Base-by-base conservation (phyloP, 2,797 vertebrate genomes). In the Enteromius radiatus region DNA sequence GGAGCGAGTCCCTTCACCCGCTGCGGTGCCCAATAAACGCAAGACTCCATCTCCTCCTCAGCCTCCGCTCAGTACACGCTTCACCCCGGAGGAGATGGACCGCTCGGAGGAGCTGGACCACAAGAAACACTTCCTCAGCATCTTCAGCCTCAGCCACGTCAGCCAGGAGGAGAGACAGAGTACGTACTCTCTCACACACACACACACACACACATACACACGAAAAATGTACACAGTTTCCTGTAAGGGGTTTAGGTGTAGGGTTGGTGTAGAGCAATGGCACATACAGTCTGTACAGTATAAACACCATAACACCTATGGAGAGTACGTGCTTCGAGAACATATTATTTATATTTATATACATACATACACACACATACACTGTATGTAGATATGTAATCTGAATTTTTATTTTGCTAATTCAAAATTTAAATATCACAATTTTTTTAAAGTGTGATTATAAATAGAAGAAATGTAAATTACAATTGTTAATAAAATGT, bases 31-130 rank as follows among this genome's bases (percentile, higher is more conserved):
- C 87, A 95, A 86, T 45, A 99, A 99, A 91, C 95, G 97, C 19
- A 93, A 96, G 91, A 0, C 93, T 88, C 95, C 93, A 14, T 87
- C 91, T 4, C 52, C 81, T 33, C 85, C 92, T 0, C 96, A 98
- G 1, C 49, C 81, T 33, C 86, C 92, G 0, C 96, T 99, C 88
- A 96, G 95, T 88, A 99, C 98, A 0, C 96, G 96, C 86, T 98
- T 97, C 91, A 98, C 96, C 80, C 96, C 98, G 0, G 97, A 99
- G 11, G 97, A 99, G 85, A 98, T 99, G 96, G 96, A 99, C 95
- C 94, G 91, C 88, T 95, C 95, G 19, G 97, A 97, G 56, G 97
- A 98, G 91, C 94, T 99, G 4, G 97, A 99, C 89, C 97, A 99
- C 90, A 99, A 99, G 94, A 99, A 97, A 70, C 94, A 94, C 75